phyloP scores from a whole-genome alignment of 2,113 vertebrate genomes.

The Phylloscopus trochiloides region DNA sequence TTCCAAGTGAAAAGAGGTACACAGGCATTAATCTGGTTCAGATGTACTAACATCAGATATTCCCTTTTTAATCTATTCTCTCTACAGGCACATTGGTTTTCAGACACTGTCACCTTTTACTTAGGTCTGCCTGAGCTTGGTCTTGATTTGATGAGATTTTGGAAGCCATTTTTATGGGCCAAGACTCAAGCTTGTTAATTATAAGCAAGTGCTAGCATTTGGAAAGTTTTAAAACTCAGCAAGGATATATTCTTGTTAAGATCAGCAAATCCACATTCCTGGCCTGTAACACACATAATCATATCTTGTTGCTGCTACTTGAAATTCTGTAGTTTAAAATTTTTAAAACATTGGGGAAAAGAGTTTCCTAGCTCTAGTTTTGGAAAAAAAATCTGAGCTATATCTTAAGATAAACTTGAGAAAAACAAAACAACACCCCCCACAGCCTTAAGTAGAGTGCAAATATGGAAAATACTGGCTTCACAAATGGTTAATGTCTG shows the following conservation, averaged over 20 bases:
- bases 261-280: background rate
- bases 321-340: background rate
- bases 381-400: background rate
- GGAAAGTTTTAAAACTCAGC: background rate
- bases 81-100: background rate
- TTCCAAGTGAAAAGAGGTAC: background rate
- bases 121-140: background rate
- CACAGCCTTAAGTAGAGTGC: background rate
- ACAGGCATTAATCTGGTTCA: background rate
- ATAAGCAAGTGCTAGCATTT: background rate
- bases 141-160: background rate
- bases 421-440: background rate
- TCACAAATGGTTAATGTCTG: background rate
- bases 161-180: background rate
- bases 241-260: background rate
- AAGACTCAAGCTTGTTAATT: background rate
- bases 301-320: background rate
- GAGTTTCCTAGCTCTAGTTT: background rate
- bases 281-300: background rate
- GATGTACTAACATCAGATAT: background rate
- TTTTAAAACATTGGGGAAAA: background rate
- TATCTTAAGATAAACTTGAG: background rate
- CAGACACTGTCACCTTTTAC: background rate
- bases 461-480: background rate
- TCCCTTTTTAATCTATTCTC: background rate